Conservation (phyloP, 2,888 invertebrate species). For the Phaedon cochleariae region DNA sequence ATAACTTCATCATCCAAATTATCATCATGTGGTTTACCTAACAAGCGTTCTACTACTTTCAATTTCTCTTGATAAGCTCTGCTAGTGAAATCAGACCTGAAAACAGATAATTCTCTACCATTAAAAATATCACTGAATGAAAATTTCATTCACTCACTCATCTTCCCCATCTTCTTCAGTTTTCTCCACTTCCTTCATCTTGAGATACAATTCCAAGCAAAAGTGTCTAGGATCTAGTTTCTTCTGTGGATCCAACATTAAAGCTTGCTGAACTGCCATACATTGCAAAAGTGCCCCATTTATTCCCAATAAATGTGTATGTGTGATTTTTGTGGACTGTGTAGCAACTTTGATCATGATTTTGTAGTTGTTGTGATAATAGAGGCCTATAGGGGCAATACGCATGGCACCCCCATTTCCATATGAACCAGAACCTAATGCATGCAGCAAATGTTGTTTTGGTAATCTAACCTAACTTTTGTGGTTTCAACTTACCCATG, state of each 20-base stretch:
- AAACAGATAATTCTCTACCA: too few species aligned
- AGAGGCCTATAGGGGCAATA: slow-evolving; percentile 72
- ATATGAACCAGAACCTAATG: slow-evolving; percentile 72
- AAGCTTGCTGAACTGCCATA: slow-evolving; percentile 67
- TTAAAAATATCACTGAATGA: neutral
- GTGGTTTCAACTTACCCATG: slow-evolving; percentile 18
- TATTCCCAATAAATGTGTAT: slow-evolving; percentile 67
- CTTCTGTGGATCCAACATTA: slow-evolving; percentile 61
- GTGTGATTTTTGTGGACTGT: slow-evolving; percentile 69
- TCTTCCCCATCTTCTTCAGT: slow-evolving; percentile 57
- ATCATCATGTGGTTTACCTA: slow-evolving; percentile 58
- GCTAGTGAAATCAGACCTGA: slow-evolving; percentile 11
- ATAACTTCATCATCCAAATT: slow-evolving; percentile 65
- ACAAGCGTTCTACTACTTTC: slow-evolving; percentile 63
- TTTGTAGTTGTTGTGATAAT: slow-evolving; percentile 64
- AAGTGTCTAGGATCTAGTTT: slow-evolving; percentile 64
- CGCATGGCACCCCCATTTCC: slow-evolving; percentile 86
- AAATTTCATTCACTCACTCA: slow-evolving; percentile 31
- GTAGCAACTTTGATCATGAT: slow-evolving; percentile 64
- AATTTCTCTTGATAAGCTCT: slow-evolving; percentile 67
- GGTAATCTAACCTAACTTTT: neutral
- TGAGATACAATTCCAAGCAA: slow-evolving; percentile 63
- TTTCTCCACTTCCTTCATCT: slow-evolving; percentile 65
- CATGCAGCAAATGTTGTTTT: slow-evolving; percentile 64
- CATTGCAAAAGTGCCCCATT: slow-evolving; percentile 69